Evolutionary conservation across 2,797 vertebrate genomes (phyloP).

Genomic region (Enteromius mattozi): DNA sequence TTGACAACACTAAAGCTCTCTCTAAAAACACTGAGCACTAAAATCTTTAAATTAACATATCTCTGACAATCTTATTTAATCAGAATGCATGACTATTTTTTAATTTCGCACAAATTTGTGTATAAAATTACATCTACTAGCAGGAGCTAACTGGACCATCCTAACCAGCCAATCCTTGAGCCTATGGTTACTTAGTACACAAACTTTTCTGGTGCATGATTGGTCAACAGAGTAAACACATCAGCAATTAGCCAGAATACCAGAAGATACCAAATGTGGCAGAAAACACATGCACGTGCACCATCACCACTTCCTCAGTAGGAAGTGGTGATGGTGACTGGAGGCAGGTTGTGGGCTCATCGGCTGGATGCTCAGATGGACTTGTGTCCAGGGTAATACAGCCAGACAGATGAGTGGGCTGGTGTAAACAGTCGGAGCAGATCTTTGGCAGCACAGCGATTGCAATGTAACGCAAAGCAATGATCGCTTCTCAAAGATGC

Average conservation of each 20-base stretch:
- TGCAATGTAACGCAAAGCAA: conserved; percentile 42
- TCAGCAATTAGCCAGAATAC: conserved; percentile 6
- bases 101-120: not conserved
- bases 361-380: conserved; percentile 49
- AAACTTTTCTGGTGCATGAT: not conserved
- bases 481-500: conserved; percentile 45
- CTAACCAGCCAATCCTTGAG: not conserved
- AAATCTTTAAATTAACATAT: no score
- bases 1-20: no score
- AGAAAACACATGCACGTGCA: not conserved
- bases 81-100: no score
- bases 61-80: no score
- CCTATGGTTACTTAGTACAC: not conserved
- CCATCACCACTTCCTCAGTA: not conserved
- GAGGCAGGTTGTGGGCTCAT: conserved; percentile 47
- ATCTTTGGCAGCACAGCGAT: conserved; percentile 64
- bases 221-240: not conserved
- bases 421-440: conserved; percentile 73
- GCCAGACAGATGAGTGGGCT: conserved; percentile 71
- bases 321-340: conserved; percentile 38
- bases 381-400: conserved; percentile 72
- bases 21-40: no score
- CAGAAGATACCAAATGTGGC: not conserved
- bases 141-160: not conserved
- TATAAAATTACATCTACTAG: not conserved